Base-by-base conservation (phyloP, 2,113 vertebrate species). In the Sphaerodactylus townsendi region DNA sequence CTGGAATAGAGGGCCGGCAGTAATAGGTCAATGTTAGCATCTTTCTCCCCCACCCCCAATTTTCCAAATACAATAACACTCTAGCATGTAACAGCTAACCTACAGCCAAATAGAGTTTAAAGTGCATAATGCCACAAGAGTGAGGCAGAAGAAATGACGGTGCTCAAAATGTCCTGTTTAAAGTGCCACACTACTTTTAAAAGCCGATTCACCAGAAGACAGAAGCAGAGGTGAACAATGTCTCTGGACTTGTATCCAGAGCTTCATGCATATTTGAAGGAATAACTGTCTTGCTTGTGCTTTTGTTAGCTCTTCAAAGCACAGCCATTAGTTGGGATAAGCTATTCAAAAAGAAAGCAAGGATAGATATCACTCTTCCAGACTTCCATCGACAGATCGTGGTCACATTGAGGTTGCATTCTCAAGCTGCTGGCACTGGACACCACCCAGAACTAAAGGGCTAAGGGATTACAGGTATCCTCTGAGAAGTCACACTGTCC, bases 81-180 rank as follows among this genome's bases (percentile, higher is more conserved):
- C 84, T 85, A 56, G 23, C 77, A 75, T 0, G 1, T 64, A 79
- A 87, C 82, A 59, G 87, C 84, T 88, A 89, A 82, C 79, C 59
- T 77, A 87, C 68, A 91, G 93, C 92, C 90, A 5, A 84, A 86
- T 87, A 90, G 33, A 64, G 89, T 89, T 96, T 96, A 96, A 96
- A 96, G 96, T 96, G 96, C 96, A 95, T 95, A 90, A 89, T 44
- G 59, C 59, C 92, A 94, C 93, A 92, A 93, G 89, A 91, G 93
- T 87, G 90, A 85, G 70, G 62, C 17, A 23, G 77, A 84, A 10
- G 10, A 28, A 10, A 9, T 59, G 28, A 69, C 41, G 83, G 10
- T 10, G 37, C 5, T 2, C 70, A 89, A 83, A 89, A 77, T 73
- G 89, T 88, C 85, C 77, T 93, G 89, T 87, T 93, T 95, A 95